phyloP scores from a whole-genome alignment of 35 echinoderm and acorn worm genomes.

The Holothuria glaberrima region DNA sequence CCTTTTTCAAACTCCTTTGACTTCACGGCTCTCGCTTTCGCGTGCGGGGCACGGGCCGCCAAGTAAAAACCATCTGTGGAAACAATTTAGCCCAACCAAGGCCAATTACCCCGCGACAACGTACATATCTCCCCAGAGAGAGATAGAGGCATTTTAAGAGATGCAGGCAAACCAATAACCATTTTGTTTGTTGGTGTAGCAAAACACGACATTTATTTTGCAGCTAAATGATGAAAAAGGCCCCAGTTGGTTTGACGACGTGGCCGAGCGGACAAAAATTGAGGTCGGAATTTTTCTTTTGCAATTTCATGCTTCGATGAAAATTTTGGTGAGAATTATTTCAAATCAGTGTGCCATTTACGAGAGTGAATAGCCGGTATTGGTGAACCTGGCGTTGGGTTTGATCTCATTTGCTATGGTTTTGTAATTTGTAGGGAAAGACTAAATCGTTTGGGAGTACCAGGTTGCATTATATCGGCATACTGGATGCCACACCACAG shows the following conservation, averaged over 20 bases:
- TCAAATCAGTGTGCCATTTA: constrained; percentile 27
- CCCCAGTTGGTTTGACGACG: constrained; percentile 51
- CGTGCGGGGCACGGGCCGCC: constrained; percentile 46
- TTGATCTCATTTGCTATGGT: background rate
- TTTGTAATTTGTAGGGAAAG: background rate
- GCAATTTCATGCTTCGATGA: constrained; percentile 65
- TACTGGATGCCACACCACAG: no score
- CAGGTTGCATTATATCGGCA: no score
- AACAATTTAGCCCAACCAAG: constrained; percentile 56
- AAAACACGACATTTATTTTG: constrained; percentile 50
- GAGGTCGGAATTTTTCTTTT: constrained; percentile 57
- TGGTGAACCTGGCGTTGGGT: background rate
- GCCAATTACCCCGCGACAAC: constrained; percentile 60
- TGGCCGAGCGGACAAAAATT: constrained; percentile 59
- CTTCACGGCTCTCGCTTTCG: constrained; percentile 15
- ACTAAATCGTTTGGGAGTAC: constrained; percentile 8
- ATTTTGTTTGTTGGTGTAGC: constrained; percentile 54
- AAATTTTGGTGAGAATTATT: constrained; percentile 56
- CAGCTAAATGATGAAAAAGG: constrained; percentile 58
- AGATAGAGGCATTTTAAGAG: constrained; percentile 43
- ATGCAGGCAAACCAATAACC: constrained; percentile 39
- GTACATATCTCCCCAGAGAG: constrained; percentile 21
- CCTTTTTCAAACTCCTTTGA: background rate
- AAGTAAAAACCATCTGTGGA: constrained; percentile 50
- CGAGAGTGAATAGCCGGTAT: background rate